Conservation (phyloP, 2,113 vertebrate genomes). For the Aegotheles bennettii region DNA sequence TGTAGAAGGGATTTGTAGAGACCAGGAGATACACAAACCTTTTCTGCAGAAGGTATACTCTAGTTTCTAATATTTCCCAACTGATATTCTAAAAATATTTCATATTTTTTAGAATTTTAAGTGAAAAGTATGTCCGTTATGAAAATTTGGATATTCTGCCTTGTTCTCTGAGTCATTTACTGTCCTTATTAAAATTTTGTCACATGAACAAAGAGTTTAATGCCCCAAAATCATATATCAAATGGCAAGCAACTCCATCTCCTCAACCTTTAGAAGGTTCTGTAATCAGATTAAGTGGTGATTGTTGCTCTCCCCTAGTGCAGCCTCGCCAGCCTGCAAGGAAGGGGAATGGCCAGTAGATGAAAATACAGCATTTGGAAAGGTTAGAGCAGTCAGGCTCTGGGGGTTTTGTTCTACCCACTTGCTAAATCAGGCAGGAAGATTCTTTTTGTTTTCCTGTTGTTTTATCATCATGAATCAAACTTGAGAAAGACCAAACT, state of each 20-base stretch:
- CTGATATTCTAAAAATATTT: background rate
- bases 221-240: background rate
- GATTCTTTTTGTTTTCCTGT: background rate
- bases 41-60: background rate
- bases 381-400: background rate
- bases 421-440: background rate
- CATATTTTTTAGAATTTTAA: background rate
- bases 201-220: background rate
- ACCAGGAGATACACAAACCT: background rate
- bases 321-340: background rate
- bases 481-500: background rate
- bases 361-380: background rate
- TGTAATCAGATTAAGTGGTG: background rate
- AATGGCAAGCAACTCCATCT: background rate
- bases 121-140: fast-evolving
- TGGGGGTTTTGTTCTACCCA: background rate
- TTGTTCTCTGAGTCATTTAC: no score
- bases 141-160: no score
- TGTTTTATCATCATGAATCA: background rate
- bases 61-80: background rate
- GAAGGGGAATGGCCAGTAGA: background rate
- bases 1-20: background rate
- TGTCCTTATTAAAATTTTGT: background rate
- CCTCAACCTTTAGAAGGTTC: background rate
- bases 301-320: background rate